Base-by-base conservation (phyloP, 2,113 vertebrate genomes). In the Hystrix brachyura region DNA sequence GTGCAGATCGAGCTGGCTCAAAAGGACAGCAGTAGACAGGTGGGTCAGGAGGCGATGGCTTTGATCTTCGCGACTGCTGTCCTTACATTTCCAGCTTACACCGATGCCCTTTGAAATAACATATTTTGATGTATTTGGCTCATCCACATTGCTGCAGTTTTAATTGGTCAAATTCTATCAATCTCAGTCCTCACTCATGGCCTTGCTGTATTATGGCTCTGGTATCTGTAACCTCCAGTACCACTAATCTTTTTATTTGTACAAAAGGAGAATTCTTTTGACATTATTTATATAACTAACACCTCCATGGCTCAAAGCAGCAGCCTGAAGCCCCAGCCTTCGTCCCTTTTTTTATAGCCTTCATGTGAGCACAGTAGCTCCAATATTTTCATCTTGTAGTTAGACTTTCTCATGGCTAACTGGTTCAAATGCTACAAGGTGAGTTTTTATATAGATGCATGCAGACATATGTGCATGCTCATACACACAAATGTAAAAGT, bases 261-360 rank as follows among this genome's bases (percentile, higher is more conserved):
- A 46, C 78, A 91, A 97, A 96, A 95, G 71, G n/a, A 94, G 91
- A 97, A 72, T 32, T 74, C 85, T 98, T 97, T 96, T 91, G 96
- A 91, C 60, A 59, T 74, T 98, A 97, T 97, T 96, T 97, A 96
- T 97, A 92, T 90, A 96, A 82, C 88, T 85, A 46, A 21, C 1
- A 71, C 13, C 87, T 90, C 48, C 38, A 69, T 34, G 72, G 25
- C 38, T 96, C 95, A 97, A 94, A 97, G 97, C 90, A 95, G 55
- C 76, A 90, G 69, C 71, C 65, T 84, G 94, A 21, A 84, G 59
- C 53, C 76, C 79, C 51, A 94, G 85, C 55, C 74, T 87, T 95
- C 85, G 72, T 85, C 91, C 72, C 92, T 15, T 83, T 60, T 51
- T 94, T 78, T 72, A 92, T 0, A 86, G 64, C 65, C 32, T 82